Percentiles rank a stretch among this genome's conserved stretches.
Conservation (phyloP, 2,888 invertebrate species). For the Stenodema calcarata region DNA sequence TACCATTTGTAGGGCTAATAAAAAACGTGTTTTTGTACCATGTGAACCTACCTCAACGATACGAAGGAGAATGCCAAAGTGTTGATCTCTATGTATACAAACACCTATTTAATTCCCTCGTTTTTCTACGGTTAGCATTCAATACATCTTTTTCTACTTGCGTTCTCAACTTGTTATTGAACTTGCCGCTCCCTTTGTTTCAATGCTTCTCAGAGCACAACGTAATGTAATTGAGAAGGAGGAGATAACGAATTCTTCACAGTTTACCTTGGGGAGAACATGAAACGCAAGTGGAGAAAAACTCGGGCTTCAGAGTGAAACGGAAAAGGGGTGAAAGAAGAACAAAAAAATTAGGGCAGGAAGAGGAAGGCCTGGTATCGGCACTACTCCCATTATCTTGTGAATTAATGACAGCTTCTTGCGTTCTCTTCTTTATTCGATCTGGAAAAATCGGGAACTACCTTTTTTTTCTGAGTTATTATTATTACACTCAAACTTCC, state of each 20-base stretch:
- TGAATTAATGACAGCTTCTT: conserved; percentile 20
- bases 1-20: no score
- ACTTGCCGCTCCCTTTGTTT: background rate
- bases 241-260: background rate
- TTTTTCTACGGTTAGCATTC: no score
- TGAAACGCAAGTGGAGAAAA: background rate
- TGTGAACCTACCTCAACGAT: no score
- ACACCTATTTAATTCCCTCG: no score
- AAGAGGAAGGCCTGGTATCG: background rate
- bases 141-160: no score
- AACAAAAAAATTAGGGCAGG: background rate
- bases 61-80: no score
- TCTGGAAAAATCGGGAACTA: background rate
- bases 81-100: no score
- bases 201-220: background rate
- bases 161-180: background rate
- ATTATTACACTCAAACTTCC: background rate
- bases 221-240: background rate
- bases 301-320: background rate
- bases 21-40: no score
- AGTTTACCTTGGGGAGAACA: background rate
- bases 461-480: background rate
- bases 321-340: background rate
- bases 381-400: background rate
- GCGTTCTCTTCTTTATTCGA: background rate